phyloP scores from a whole-genome alignment of 2,797 vertebrate genomes.

The Tapirus indicus region DNA sequence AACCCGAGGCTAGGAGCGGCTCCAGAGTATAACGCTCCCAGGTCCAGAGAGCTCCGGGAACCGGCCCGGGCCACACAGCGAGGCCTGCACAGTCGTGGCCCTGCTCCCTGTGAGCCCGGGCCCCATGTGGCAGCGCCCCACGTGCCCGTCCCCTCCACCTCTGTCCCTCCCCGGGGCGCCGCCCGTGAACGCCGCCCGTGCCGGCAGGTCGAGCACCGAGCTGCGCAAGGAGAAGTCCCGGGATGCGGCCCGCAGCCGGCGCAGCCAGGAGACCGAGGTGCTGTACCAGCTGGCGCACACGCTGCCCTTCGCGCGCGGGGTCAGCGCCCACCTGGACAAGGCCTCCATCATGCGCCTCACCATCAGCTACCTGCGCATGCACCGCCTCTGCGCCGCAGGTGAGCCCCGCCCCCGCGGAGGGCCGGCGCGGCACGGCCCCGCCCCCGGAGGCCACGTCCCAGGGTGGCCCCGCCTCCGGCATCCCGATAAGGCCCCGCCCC shows the following conservation, averaged over 20 bases:
- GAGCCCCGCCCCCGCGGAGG: not conserved
- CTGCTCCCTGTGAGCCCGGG: not conserved
- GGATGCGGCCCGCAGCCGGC: conserved; percentile 93
- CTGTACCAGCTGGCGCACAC: conserved; percentile 93
- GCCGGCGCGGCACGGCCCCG: not conserved
- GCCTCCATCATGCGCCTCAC: conserved; percentile 94
- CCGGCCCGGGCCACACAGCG: not conserved
- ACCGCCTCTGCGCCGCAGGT: conserved; percentile 89
- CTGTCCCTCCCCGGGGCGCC: not conserved
- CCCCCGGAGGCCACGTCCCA: not conserved
- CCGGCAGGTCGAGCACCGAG: conserved; percentile 89
- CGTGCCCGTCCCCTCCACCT: not conserved
- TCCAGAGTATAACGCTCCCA: not conserved
- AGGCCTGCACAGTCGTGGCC: not conserved
- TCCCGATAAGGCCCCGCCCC: not conserved
- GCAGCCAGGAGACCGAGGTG: conserved; percentile 94
- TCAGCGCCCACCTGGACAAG: conserved; percentile 94
- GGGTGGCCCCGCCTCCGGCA: not conserved
- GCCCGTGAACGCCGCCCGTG: not conserved
- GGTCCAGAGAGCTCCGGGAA: not conserved
- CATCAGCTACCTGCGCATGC: conserved; percentile 94
- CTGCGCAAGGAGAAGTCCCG: conserved; percentile 94
- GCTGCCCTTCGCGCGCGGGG: conserved; percentile 92
- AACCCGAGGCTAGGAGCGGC: not conserved
- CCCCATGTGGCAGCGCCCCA: not conserved